These are phyloP conservation scores for Drosophila mauritiana DNA, from an alignment of 1,140 invertebrate genomes.

Conservation along the genomic window DNA sequence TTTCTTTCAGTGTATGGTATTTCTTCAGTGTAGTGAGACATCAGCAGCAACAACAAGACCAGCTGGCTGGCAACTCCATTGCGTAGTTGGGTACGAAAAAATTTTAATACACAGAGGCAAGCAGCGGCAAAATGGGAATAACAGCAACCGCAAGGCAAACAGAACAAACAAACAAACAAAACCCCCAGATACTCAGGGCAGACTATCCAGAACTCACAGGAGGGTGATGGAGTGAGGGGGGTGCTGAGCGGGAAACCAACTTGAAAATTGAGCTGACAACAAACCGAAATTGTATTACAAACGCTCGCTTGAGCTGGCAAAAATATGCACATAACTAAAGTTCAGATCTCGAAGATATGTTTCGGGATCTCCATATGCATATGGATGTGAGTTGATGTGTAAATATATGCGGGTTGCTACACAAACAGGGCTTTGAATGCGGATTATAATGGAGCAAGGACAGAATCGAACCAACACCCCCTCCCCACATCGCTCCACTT, in stretches of 20 bases:
- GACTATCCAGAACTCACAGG: constrained; percentile 12
- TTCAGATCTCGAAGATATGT: constrained; percentile 50
- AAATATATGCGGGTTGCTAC: constrained; percentile 25
- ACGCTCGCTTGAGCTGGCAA: constrained; percentile 41
- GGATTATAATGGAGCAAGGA: constrained; percentile 56
- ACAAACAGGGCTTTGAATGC: constrained; percentile 55
- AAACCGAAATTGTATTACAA: constrained; percentile 79
- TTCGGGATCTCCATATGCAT: constrained; percentile 51
- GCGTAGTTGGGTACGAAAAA: constrained; percentile 41
- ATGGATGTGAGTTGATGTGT: constrained; percentile 42
- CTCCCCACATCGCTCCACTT: background rate
- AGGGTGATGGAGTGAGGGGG: background rate
- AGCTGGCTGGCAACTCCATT: constrained; percentile 52
- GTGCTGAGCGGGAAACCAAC: constrained; percentile 52
- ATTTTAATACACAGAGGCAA: constrained; percentile 54
- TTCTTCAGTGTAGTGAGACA: too few relatives aligned
- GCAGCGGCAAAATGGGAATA: constrained; percentile 36
- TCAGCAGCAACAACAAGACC: constrained; percentile 29
- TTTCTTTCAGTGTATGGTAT: constrained; percentile 64
- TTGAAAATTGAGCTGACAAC: constrained; percentile 82
- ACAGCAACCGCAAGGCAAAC: constrained; percentile 62
- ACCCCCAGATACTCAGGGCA: constrained; percentile 33
- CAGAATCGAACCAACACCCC: constrained; percentile 1
- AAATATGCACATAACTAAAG: constrained; percentile 79
- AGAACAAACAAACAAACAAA: constrained; percentile 63